A percentile compares a stretch with the other conserved stretches of the same genome.
These are phyloP conservation scores for Heliconius aoede DNA, from an alignment of 2,888 invertebrate species.

Conservation along the genomic window DNA sequence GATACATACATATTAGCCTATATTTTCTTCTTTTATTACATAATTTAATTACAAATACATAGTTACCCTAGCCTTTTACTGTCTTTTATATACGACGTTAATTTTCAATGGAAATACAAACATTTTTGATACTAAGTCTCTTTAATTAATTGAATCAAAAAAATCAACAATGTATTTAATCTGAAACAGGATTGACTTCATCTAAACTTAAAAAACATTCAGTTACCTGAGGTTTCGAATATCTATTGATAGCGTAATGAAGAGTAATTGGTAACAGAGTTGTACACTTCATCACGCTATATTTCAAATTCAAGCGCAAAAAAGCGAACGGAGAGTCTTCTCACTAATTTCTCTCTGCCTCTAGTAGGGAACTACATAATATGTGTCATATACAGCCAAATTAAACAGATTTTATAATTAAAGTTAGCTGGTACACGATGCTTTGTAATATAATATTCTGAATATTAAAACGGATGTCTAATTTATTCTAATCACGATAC, in stretches of 20 bases:
- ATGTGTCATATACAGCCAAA: no score
- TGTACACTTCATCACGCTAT: no score
- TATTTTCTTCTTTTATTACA: not conserved
- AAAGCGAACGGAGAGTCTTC: no score
- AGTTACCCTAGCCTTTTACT: constrained; percentile 7
- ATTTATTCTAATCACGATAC: constrained; percentile 9
- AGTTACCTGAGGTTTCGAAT: not conserved
- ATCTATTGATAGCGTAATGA: not conserved
- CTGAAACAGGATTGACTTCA: not conserved
- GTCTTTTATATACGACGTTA: constrained; percentile 17
- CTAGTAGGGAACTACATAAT: no score
- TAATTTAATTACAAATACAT: not conserved
- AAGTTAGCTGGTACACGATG: not conserved
- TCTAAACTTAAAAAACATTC: not conserved
- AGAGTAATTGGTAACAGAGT: no score
- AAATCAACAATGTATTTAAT: constrained; percentile 9
- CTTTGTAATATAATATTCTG: not conserved
- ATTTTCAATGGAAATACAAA: constrained; percentile 26
- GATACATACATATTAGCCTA: not conserved
- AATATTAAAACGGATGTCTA: not conserved
- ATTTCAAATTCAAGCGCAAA: no score
- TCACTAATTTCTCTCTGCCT: no score
- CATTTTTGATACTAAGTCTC: constrained; percentile 22
- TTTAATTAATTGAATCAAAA: constrained; percentile 26
- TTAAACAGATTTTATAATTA: not conserved